Conservation (phyloP, 2,888 invertebrate species). For the Hedychridium roseum region DNA sequence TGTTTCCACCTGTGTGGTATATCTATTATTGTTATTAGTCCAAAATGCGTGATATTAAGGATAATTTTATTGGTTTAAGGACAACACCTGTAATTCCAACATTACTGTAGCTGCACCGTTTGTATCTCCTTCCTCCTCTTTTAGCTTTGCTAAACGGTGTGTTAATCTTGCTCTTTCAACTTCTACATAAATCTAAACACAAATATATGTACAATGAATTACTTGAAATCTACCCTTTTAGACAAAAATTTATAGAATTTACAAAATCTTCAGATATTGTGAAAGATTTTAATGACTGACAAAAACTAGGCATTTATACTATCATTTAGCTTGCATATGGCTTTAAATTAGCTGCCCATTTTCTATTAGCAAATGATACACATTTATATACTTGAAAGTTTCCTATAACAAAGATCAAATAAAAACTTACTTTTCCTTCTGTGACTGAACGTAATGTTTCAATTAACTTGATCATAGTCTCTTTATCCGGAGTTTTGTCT, state of each 20-base stretch:
- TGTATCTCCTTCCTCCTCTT: constrained; percentile 84
- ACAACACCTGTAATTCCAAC: constrained; percentile 85
- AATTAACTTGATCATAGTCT: constrained; percentile 91
- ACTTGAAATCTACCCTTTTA: no score
- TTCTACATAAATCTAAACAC: constrained; percentile 92
- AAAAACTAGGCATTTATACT: no score
- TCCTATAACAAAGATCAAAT: background rate
- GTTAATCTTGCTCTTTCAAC: constrained; percentile 97
- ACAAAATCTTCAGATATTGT: no score
- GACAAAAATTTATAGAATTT: no score
- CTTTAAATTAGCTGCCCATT: no score
- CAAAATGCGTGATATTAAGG: background rate
- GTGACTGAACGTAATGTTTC: constrained; percentile 95
- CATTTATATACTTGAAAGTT: no score
- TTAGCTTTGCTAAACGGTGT: constrained; percentile 84
- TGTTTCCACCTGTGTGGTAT: constrained; percentile 76
- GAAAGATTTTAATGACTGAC: no score
- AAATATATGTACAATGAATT: background rate
- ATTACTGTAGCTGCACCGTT: constrained; percentile 92
- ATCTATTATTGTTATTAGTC: constrained; percentile 1
- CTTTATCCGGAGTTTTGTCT: constrained; percentile 90
- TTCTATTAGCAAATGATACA: no score
- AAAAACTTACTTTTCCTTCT: constrained; percentile 82
- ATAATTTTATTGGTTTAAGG: background rate
- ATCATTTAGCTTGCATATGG: no score